These are phyloP conservation scores for Ctenosaura bakeri DNA, from an alignment of 2,797 vertebrate species.

Conservation along the genomic window DNA sequence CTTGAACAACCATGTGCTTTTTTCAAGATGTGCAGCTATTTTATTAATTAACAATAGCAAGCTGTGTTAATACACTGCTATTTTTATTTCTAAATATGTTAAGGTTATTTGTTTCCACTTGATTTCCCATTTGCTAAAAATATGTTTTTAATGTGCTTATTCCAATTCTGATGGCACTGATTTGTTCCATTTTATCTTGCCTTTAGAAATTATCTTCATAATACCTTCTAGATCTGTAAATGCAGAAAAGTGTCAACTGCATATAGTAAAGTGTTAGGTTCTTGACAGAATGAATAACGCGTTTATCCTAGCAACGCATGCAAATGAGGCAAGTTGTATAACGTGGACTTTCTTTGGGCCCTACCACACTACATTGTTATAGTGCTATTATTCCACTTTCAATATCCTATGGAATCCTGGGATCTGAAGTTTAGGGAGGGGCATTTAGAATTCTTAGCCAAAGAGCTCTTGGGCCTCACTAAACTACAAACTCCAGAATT, in stretches of 20 bases:
- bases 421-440: no score
- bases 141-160: background rate
- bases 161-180: background rate
- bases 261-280: background rate
- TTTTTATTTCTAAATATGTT: slow-evolving; percentile 19
- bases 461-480: no score
- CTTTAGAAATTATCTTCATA: background rate
- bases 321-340: slow-evolving; percentile 1
- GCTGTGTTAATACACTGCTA: background rate
- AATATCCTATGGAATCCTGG: no score
- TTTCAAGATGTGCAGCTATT: slow-evolving; percentile 11
- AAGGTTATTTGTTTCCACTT: slow-evolving; percentile 24
- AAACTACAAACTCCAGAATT: no score
- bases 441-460: no score
- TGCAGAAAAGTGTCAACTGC: background rate
- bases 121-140: background rate
- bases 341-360: background rate
- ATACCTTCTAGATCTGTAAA: background rate
- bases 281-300: background rate
- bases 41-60: slow-evolving; percentile 24
- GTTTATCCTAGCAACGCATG: background rate
- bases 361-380: no score
- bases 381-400: no score
- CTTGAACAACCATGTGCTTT: background rate
- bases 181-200: slow-evolving; percentile 9